Conservation (phyloP, 2,797 vertebrate species). For the Paedocypris micromegethes region DNA sequence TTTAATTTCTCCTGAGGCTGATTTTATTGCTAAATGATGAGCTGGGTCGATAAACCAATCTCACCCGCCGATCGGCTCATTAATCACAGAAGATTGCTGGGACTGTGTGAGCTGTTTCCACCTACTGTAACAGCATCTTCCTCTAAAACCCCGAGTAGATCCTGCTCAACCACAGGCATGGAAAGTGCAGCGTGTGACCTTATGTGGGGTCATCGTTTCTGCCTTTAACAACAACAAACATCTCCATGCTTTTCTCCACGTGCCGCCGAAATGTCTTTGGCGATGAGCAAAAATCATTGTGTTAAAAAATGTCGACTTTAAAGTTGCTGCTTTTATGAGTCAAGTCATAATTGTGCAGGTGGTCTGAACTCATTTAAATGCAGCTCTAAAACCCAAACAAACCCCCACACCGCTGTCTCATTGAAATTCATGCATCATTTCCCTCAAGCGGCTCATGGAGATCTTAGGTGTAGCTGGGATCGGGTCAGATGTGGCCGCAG, state of each 20-base stretch:
- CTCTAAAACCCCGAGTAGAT: constrained; percentile 16
- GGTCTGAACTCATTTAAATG: constrained; percentile 13
- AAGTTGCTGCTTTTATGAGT: background rate
- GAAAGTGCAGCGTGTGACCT: background rate
- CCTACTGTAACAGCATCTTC: constrained; percentile 13
- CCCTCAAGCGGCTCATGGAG: background rate
- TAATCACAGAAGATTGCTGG: constrained; percentile 10
- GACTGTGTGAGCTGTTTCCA: constrained; percentile 3
- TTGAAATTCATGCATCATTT: constrained; percentile 12
- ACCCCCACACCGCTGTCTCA: background rate
- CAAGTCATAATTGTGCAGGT: background rate
- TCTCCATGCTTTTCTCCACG: background rate
- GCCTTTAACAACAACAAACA: background rate
- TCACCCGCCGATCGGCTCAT: constrained; percentile 23
- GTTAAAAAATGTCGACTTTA: constrained; percentile 2
- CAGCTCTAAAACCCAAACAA: constrained; percentile 16
- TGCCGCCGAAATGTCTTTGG: background rate
- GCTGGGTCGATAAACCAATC: constrained; percentile 26
- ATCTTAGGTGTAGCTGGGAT: background rate
- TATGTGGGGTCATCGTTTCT: background rate
- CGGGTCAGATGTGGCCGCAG: constrained; percentile 5
- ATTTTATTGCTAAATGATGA: constrained; percentile 27
- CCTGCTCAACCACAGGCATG: constrained; percentile 1
- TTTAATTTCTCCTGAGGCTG: constrained; percentile 22
- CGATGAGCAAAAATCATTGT: background rate